Percentiles rank a stretch among this genome's conserved stretches.
These are phyloP conservation scores for Melanotaenia boesemani DNA, from an alignment of 2,797 vertebrate species.

Conservation along the genomic window DNA sequence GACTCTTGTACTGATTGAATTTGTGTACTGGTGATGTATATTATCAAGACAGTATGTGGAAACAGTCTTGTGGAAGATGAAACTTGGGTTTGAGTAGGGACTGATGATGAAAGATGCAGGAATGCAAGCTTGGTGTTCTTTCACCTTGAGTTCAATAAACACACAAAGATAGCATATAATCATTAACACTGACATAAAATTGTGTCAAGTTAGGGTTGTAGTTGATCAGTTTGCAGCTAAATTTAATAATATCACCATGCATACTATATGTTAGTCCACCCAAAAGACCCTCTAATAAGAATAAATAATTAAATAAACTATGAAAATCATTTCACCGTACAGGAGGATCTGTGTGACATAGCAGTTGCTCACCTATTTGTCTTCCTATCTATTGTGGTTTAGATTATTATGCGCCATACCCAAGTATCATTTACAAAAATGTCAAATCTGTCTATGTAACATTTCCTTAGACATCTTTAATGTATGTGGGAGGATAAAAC, in stretches of 20 bases:
- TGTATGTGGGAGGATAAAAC: conserved; percentile 13
- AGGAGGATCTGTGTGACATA: background rate
- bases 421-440: conserved; percentile 12
- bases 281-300: background rate
- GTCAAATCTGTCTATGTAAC: conserved; percentile 2
- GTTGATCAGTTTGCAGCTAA: background rate
- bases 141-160: background rate
- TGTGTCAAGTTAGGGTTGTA: background rate
- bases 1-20: background rate
- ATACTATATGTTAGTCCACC: background rate
- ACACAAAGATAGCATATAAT: too few relatives aligned
- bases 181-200: background rate
- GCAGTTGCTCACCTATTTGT: background rate
- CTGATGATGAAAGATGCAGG: background rate
- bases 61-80: background rate
- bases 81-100: background rate
- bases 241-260: background rate
- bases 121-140: accelerated
- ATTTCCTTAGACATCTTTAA: conserved; percentile 17
- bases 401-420: conserved; percentile 8
- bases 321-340: background rate
- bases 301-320: background rate
- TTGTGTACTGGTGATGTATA: background rate
- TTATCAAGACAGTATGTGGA: background rate
- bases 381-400: background rate